phyloP scores from a whole-genome alignment of 2,113 vertebrate genomes.

The Hemiscyllium ocellatum region DNA sequence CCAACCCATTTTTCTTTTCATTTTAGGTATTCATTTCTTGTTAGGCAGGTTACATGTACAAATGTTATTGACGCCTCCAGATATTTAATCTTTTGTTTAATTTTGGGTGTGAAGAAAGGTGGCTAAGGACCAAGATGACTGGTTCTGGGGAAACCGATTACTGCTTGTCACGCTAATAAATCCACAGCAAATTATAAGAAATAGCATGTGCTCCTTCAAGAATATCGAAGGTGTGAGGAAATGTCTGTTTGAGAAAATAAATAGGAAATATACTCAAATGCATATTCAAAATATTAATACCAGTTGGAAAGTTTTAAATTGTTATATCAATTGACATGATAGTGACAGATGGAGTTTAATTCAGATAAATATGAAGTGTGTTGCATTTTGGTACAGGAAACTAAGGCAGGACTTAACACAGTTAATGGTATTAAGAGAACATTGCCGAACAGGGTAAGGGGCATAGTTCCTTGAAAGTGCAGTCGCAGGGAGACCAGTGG shows the following conservation, averaged over 20 bases:
- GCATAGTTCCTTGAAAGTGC: no score
- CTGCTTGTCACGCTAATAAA: constrained; percentile 23
- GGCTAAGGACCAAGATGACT: not conserved
- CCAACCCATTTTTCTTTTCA: not conserved
- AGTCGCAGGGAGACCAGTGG: no score
- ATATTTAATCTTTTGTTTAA: constrained; percentile 26
- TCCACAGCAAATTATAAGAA: not conserved
- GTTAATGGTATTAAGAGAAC: no score
- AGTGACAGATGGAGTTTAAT: no score
- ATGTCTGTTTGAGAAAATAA: not conserved
- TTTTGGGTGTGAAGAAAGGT: constrained; percentile 13
- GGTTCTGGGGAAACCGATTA: constrained; percentile 7
- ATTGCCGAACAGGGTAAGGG: no score
- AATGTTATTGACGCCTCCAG: constrained; percentile 28
- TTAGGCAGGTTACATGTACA: not conserved
- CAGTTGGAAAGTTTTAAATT: not conserved
- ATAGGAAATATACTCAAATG: not conserved
- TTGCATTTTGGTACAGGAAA: no score
- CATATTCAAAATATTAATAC: not conserved
- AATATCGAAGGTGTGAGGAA: not conserved
- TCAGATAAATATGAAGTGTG: no score
- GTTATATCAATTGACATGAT: not conserved
- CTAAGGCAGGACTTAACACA: no score
- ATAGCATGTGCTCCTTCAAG: not conserved
- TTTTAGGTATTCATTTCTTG: constrained; percentile 23